Evolutionary conservation across 2,113 vertebrate species (phyloP).

Genomic region (Neomonachus schauinslandi): DNA sequence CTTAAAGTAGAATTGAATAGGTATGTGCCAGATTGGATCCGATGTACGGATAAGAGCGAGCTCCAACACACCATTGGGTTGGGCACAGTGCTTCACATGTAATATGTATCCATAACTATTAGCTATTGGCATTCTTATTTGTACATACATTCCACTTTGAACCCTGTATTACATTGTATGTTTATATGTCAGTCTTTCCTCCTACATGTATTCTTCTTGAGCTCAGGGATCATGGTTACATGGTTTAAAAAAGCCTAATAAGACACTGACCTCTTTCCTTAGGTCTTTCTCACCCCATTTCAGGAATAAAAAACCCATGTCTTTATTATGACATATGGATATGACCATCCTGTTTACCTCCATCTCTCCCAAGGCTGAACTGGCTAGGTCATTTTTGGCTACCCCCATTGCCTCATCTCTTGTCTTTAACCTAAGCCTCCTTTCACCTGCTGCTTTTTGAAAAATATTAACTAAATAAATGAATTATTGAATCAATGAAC

Average conservation of each 20-base stretch:
- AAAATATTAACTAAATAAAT: not conserved
- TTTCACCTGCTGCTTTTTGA: not conserved
- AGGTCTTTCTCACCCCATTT: not conserved
- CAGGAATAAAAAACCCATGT: not conserved
- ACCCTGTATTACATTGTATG: not conserved
- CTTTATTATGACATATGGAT: not conserved
- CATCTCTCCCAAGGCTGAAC: not conserved
- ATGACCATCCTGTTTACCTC: not conserved
- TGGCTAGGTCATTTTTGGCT: not conserved
- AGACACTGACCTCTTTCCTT: not conserved
- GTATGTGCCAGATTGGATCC: fast-evolving
- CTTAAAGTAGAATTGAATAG: not conserved
- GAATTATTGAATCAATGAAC: not conserved
- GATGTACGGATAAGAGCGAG: not conserved
- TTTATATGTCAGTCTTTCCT: not conserved
- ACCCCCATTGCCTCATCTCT: not conserved
- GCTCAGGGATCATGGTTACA: not conserved
- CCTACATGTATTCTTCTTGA: not conserved
- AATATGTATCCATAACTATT: not conserved
- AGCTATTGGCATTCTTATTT: not conserved
- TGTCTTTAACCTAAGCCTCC: not conserved
- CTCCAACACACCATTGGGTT: not conserved
- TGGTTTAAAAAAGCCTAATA: not conserved
- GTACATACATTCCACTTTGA: not conserved
- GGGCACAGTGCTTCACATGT: not conserved